Evolutionary conservation across 2,113 vertebrate species (phyloP).

Genomic region (Calidris pygmaea): DNA sequence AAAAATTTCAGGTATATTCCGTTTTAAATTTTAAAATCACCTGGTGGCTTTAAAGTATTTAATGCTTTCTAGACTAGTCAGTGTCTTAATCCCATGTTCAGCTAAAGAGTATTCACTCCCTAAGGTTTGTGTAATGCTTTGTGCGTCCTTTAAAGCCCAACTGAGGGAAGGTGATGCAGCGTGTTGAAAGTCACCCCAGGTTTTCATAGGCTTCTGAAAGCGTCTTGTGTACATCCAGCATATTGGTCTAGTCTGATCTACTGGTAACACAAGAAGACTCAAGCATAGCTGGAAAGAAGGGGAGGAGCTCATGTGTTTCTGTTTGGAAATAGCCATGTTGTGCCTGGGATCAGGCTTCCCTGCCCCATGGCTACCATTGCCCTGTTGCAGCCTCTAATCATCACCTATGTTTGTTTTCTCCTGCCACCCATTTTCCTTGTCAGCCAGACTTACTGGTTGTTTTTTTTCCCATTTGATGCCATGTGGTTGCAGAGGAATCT

Average conservation of each 20-base stretch:
- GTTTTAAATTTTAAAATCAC: not conserved
- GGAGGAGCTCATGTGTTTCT: not conserved
- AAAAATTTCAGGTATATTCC: not conserved
- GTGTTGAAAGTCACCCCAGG: not conserved
- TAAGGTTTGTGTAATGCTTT: not conserved
- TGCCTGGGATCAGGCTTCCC: not conserved
- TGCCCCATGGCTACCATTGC: not conserved
- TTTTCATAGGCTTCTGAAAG: not conserved
- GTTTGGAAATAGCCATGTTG: not conserved
- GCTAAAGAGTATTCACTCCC: not conserved
- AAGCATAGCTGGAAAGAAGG: not conserved
- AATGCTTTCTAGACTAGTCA: not conserved
- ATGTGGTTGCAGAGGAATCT: not conserved
- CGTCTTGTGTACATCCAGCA: not conserved
- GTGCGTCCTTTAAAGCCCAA: not conserved
- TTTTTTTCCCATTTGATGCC: not conserved
- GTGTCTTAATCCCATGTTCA: not conserved
- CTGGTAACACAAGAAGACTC: not conserved
- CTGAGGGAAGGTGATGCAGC: not conserved
- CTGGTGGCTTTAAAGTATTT: not conserved
- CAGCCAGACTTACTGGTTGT: not conserved
- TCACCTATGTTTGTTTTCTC: not conserved
- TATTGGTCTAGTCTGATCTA: not conserved
- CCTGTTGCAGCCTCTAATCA: not conserved
- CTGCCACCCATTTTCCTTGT: not conserved